These are phyloP conservation scores for Hirudo medicinalis DNA, from an alignment of 1,140 invertebrate genomes.

Conservation along the genomic window DNA sequence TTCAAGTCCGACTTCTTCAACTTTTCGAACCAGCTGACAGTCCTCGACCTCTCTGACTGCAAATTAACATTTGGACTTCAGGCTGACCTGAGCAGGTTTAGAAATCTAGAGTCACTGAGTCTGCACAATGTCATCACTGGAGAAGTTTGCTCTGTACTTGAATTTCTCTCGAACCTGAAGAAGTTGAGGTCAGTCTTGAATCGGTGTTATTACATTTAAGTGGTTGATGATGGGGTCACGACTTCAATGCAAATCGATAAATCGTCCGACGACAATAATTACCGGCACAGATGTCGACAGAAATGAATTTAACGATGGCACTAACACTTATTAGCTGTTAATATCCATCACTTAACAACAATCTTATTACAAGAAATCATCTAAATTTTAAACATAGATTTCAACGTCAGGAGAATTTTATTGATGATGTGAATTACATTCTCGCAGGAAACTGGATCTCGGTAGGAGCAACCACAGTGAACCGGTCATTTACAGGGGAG, in stretches of 20 bases:
- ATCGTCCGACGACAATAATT: too few relatives aligned
- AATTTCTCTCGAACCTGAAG: constrained; percentile 47
- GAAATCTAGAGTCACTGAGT: constrained; percentile 52
- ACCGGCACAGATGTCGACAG: too few relatives aligned
- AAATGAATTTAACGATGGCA: too few relatives aligned
- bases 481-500: constrained; percentile 35
- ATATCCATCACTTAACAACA: background rate
- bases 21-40: too few relatives aligned
- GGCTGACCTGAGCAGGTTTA: constrained; percentile 21
- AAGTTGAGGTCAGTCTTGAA: constrained; percentile 40
- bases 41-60: too few relatives aligned
- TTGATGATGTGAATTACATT: constrained; percentile 28
- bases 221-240: too few relatives aligned
- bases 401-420: too few relatives aligned
- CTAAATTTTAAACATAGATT: too few relatives aligned
- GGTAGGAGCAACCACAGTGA: constrained; percentile 53
- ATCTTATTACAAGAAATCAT: too few relatives aligned
- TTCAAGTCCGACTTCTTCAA: too few relatives aligned
- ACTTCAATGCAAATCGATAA: too few relatives aligned
- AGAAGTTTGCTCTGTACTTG: constrained; percentile 43
- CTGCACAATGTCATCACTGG: constrained; percentile 54
- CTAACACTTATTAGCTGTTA: constrained; percentile 16
- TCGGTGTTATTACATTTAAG: too few relatives aligned
- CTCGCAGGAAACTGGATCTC: constrained; percentile 61
- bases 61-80: background rate